Evolutionary conservation across 2,797 vertebrate genomes (phyloP).

Genomic region (Philypnodon macrostomus): DNA sequence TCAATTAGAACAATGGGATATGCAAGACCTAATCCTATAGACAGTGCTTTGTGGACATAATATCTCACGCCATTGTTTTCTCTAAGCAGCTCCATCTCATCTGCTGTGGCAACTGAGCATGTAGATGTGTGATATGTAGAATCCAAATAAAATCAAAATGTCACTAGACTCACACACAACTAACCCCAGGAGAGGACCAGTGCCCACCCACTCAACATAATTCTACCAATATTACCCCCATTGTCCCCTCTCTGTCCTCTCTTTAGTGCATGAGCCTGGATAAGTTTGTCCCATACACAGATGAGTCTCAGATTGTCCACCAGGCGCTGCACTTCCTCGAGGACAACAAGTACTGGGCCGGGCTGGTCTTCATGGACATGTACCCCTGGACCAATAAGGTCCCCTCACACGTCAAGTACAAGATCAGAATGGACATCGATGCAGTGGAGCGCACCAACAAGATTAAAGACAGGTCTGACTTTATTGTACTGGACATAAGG

Average conservation of each 20-base stretch:
- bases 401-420: constrained; percentile 87
- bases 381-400: constrained; percentile 75
- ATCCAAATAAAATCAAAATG: no score
- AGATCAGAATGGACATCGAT: constrained; percentile 95
- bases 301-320: constrained; percentile 84
- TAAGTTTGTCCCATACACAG: constrained; percentile 87
- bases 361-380: constrained; percentile 85
- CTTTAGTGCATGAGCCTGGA: constrained; percentile 88
- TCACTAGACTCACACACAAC: no score
- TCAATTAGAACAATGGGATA: background rate
- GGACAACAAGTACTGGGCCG: constrained; percentile 91
- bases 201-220: no score
- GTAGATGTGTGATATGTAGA: no score
- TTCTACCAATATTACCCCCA: background rate
- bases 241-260: constrained; percentile 6
- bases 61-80: background rate
- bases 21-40: background rate
- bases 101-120: no score
- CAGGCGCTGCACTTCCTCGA: constrained; percentile 82
- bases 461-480: constrained; percentile 92
- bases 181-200: no score
- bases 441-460: constrained; percentile 93
- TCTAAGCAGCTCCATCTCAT: no score
- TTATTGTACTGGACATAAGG: no score
- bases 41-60: background rate